Evolutionary conservation across 2,888 invertebrate species (phyloP).

Genomic region (Aphidoletes aphidimyza): DNA sequence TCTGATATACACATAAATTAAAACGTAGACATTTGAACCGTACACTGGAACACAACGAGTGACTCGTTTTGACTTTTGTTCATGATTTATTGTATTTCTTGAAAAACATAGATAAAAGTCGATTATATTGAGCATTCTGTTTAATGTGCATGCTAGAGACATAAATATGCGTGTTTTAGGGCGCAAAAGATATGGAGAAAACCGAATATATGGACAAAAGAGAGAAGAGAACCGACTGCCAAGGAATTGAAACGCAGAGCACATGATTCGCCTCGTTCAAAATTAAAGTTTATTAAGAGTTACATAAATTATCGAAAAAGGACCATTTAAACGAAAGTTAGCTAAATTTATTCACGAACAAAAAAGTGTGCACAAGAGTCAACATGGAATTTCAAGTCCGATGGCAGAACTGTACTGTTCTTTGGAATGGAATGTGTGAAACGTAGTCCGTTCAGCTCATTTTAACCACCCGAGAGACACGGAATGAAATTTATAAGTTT

Average conservation of each 20-base stretch:
- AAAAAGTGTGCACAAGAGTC: constrained; percentile 29
- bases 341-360: constrained; percentile 33
- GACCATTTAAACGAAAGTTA: constrained; percentile 45
- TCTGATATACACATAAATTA: constrained; percentile 17
- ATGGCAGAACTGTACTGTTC: background rate
- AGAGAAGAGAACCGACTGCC: background rate
- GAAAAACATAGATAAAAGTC: constrained; percentile 46
- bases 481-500: constrained; percentile 33
- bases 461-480: constrained; percentile 36
- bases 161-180: background rate
- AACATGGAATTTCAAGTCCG: background rate
- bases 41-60: background rate
- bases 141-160: background rate
- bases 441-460: background rate
- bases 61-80: constrained; percentile 12
- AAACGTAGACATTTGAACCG: background rate
- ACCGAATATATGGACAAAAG: background rate
- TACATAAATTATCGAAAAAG: constrained; percentile 49
- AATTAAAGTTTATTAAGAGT: constrained; percentile 49
- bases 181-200: background rate
- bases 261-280: constrained; percentile 28
- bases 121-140: constrained; percentile 2
- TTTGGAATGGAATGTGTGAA: background rate
- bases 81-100: constrained; percentile 49
- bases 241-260: background rate